Conservation (phyloP, 2,888 invertebrate species). For the Lochmaea crataegi region DNA sequence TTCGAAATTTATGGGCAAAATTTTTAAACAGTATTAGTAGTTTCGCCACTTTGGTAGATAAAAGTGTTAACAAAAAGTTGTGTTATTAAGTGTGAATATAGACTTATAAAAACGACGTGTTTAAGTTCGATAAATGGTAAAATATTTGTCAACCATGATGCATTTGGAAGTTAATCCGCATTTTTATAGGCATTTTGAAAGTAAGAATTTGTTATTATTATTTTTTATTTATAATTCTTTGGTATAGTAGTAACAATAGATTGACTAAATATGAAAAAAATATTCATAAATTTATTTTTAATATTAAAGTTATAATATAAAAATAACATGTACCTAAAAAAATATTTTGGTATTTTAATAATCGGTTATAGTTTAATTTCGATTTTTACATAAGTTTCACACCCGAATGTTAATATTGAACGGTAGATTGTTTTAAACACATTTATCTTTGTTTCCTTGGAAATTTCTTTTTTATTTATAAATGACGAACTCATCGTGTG, state of each 20-base stretch:
- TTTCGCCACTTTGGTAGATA: neutral
- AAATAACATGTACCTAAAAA: no score
- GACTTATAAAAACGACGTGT: neutral
- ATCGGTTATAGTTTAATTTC: no score
- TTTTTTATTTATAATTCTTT: neutral
- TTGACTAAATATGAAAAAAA: neutral
- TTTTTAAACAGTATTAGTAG: neutral
- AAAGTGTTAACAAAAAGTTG: constrained; percentile 2
- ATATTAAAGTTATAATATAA: no score
- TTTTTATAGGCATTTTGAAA: constrained; percentile 17
- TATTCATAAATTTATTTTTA: neutral
- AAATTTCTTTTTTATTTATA: no score
- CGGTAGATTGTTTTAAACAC: no score
- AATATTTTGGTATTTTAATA: no score
- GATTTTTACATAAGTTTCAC: no score
- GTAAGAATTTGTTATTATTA: constrained; percentile 10
- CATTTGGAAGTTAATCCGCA: constrained; percentile 22
- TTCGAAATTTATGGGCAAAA: neutral
- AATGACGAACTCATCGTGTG: no score
- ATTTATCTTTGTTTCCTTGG: no score
- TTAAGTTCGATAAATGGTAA: constrained; percentile 10
- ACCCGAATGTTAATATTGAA: no score
- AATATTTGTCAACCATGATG: constrained; percentile 20
- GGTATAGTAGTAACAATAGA: neutral
- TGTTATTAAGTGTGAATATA: neutral